These are phyloP conservation scores for Drosophila saltans DNA, from an alignment of 1,140 invertebrate species.

Conservation along the genomic window DNA sequence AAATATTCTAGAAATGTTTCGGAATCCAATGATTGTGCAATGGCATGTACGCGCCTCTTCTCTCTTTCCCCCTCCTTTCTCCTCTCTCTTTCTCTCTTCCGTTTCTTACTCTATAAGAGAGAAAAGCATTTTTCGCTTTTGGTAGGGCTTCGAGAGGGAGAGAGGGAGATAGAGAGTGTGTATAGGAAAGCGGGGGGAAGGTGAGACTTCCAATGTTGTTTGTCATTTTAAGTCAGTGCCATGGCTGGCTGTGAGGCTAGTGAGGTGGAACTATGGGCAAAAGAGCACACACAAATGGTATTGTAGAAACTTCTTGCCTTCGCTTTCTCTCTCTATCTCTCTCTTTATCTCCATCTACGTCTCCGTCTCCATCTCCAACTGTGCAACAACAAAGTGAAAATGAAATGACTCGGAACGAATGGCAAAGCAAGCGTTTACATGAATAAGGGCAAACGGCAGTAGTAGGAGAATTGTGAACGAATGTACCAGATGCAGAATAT, in stretches of 20 bases:
- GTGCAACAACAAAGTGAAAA: constrained; percentile 79
- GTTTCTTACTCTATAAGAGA: constrained; percentile 27
- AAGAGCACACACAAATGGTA: constrained; percentile 57
- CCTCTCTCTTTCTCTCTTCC: neutral
- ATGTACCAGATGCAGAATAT: constrained; percentile 19
- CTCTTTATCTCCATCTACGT: neutral
- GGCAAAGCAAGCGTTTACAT: constrained; percentile 79
- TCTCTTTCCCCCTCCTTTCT: neutral
- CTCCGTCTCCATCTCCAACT: constrained; percentile 33
- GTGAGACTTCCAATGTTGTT: constrained; percentile 71
- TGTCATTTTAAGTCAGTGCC: constrained; percentile 78
- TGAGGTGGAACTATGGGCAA: constrained; percentile 75
- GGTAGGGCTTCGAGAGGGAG: constrained; percentile 17
- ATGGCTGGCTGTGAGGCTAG: constrained; percentile 65
- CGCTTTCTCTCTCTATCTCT: neutral
- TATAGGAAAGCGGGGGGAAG: neutral
- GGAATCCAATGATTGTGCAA: constrained; percentile 82
- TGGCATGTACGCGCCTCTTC: constrained; percentile 71
- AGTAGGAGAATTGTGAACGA: neutral
- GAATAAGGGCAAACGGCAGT: constrained; percentile 26
- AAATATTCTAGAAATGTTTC: constrained; percentile 82
- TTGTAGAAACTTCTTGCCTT: constrained; percentile 39
- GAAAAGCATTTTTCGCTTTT: constrained; percentile 73
- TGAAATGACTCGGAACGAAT: constrained; percentile 81
- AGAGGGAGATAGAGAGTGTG: neutral